Evolutionary conservation across 1,140 invertebrate species (phyloP).

Genomic region (Thrips palmi): DNA sequence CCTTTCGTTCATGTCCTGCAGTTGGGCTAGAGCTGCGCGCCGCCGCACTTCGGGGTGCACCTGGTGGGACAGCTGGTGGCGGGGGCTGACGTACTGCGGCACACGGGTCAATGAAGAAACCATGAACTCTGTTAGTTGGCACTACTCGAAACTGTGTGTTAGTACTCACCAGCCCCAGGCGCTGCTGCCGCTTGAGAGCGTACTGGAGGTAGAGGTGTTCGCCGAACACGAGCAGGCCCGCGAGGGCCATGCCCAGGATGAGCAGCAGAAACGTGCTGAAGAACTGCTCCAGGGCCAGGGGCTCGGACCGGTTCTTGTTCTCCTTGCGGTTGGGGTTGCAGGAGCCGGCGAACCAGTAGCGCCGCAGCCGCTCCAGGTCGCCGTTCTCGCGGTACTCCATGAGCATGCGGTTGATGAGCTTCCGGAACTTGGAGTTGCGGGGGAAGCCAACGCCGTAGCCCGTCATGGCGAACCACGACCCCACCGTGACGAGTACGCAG

Average conservation of each 20-base stretch:
- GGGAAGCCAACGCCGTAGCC: slow-evolving; percentile 92
- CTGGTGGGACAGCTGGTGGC: too few relatives aligned
- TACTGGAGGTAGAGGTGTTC: slow-evolving; percentile 93
- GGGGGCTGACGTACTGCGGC: too few relatives aligned
- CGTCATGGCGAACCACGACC: slow-evolving; percentile 80
- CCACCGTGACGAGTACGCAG: slow-evolving; percentile 86
- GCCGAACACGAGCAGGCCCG: slow-evolving; percentile 62
- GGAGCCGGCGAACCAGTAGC: slow-evolving; percentile 95
- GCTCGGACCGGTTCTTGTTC: slow-evolving; percentile 65
- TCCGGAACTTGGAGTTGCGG: slow-evolving; percentile 85
- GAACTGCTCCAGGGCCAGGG: slow-evolving; percentile 90
- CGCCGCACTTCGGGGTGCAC: too few relatives aligned
- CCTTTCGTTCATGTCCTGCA: too few relatives aligned
- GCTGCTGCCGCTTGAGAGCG: slow-evolving; percentile 2
- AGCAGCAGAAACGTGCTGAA: slow-evolving; percentile 90
- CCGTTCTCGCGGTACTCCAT: slow-evolving; percentile 89
- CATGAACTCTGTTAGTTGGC: too few relatives aligned
- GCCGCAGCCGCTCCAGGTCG: slow-evolving; percentile 79
- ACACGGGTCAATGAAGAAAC: too few relatives aligned
- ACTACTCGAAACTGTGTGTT: too few relatives aligned
- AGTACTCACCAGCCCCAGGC: slow-evolving; percentile 10
- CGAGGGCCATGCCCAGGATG: slow-evolving; percentile 79
- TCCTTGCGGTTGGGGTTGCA: slow-evolving; percentile 85
- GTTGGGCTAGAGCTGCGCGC: too few relatives aligned
- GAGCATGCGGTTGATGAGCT: slow-evolving; percentile 86